A percentile compares a stretch with the other conserved stretches of the same genome.
Conservation (phyloP, 2,113 vertebrate genomes). For the Chionis minor region DNA sequence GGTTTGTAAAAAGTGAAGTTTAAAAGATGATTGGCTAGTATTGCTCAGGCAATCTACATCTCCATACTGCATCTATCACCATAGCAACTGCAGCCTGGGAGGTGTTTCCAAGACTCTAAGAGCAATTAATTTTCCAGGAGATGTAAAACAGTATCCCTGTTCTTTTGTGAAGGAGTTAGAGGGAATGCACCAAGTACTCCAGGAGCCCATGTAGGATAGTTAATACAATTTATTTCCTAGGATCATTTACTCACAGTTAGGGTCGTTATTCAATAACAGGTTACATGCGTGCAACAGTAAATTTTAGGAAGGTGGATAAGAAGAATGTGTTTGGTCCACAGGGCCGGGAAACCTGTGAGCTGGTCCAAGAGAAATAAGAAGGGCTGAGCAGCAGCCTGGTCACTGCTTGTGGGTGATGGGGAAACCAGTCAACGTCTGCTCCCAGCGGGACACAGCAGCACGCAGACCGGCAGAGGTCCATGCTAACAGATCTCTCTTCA, state of each 20-base stretch:
- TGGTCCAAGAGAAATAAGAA: not conserved
- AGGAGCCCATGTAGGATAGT: not conserved
- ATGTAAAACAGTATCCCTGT: not conserved
- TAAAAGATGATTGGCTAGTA: not conserved
- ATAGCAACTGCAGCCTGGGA: conserved; percentile 52
- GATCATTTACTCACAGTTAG: not conserved
- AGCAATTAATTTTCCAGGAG: conserved; percentile 32
- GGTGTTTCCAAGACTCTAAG: conserved; percentile 8
- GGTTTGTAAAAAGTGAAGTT: not conserved
- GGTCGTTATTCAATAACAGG: accelerated
- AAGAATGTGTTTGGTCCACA: not conserved
- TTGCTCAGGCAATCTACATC: not conserved
- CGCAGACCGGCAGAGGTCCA: accelerated
- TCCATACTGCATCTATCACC: conserved; percentile 8
- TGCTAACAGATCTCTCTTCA: not conserved
- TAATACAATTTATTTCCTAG: not conserved
- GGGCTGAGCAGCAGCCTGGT: not conserved
- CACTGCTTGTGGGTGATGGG: accelerated
- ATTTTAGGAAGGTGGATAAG: not conserved
- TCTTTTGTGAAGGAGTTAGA: not conserved
- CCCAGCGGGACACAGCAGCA: not conserved
- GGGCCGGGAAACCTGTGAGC: not conserved
- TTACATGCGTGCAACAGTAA: not conserved
- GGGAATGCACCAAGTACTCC: not conserved
- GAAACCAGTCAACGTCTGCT: not conserved